These are phyloP conservation scores for Liasis olivaceus DNA, from an alignment of 2,797 vertebrate genomes.

Conservation along the genomic window DNA sequence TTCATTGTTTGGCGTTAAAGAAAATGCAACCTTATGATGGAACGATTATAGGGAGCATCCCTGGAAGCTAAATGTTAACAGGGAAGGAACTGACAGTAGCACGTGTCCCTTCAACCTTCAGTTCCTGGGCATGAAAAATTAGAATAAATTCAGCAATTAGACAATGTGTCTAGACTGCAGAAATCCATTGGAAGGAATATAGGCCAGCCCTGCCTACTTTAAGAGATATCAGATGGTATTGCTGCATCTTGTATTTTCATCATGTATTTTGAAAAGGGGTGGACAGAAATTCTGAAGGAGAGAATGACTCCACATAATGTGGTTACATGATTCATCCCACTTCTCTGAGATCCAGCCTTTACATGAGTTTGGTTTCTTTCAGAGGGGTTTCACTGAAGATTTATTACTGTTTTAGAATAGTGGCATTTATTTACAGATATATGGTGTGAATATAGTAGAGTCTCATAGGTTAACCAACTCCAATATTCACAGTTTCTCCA, in stretches of 20 bases:
- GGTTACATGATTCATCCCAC: not conserved
- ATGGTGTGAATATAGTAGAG: not conserved
- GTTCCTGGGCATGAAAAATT: slow-evolving; percentile 53
- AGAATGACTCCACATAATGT: not conserved
- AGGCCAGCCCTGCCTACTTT: not conserved
- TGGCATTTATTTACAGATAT: not conserved
- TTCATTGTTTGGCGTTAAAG: slow-evolving; percentile 63
- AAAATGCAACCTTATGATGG: slow-evolving; percentile 55
- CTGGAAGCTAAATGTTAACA: slow-evolving; percentile 53
- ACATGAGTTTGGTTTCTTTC: not conserved
- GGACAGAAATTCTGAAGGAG: not conserved
- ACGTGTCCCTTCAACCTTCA: slow-evolving; percentile 56
- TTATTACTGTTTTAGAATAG: not conserved
- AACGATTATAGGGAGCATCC: slow-evolving; percentile 56
- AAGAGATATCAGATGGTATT: not conserved
- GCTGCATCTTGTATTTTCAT: not conserved
- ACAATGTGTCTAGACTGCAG: slow-evolving; percentile 27
- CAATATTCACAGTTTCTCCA: not conserved
- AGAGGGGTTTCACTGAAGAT: not conserved
- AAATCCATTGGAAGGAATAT: slow-evolving; percentile 39
- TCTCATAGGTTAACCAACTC: not conserved
- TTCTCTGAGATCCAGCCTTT: not conserved
- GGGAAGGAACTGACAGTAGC: slow-evolving; percentile 36
- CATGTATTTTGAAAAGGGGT: not conserved
- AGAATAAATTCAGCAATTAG: slow-evolving; percentile 26